A percentile compares a stretch with the other conserved stretches of the same genome.
Conservation (phyloP, 2,888 invertebrate genomes). For the Sarcophaga variegata region DNA sequence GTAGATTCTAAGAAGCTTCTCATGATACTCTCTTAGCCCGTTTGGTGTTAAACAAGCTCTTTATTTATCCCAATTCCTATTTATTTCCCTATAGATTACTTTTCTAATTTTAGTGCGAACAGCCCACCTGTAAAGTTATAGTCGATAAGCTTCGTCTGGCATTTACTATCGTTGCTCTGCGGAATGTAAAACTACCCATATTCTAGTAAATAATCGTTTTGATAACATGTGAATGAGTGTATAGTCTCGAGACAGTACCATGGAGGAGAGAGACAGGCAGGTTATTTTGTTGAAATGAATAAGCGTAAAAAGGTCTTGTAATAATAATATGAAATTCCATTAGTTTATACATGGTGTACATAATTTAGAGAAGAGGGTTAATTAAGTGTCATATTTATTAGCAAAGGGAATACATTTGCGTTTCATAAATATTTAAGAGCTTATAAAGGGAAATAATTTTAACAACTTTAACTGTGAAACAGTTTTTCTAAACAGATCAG, state of each 20-base stretch:
- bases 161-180: too few relatives aligned
- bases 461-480: conserved; percentile 23
- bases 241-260: neutral
- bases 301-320: conserved; percentile 25
- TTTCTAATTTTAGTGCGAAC: too few relatives aligned
- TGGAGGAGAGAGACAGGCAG: neutral
- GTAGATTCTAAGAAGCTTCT: too few relatives aligned
- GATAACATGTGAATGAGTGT: conserved; percentile 1
- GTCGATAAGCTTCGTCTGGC: too few relatives aligned
- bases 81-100: too few relatives aligned
- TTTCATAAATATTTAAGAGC: conserved; percentile 64
- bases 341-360: conserved; percentile 53
- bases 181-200: neutral
- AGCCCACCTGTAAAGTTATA: too few relatives aligned
- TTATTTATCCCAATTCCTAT: too few relatives aligned
- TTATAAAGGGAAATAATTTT: conserved; percentile 19
- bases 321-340: conserved; percentile 61
- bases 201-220: conserved; percentile 11
- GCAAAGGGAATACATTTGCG: conserved; percentile 59
- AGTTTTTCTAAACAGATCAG: neutral
- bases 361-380: conserved; percentile 55
- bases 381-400: conserved; percentile 65
- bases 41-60: too few relatives aligned
- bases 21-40: too few relatives aligned
- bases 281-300: neutral